Conservation (phyloP, 2,888 invertebrate genomes). For the Ichneumoninae sp. region DNA sequence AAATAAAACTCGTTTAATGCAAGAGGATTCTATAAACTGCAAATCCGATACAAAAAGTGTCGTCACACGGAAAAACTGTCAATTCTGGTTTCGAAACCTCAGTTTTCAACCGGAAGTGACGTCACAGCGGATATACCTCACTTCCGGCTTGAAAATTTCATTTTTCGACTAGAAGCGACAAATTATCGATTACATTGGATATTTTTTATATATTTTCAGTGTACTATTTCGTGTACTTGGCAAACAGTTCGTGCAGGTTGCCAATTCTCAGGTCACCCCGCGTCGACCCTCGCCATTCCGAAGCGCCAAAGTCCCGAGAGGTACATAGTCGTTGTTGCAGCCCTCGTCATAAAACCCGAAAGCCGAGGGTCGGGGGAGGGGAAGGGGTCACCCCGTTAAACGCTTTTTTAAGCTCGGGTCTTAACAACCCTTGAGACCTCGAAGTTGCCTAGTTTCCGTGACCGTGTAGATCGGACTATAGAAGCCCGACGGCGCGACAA, state of each 20-base stretch:
- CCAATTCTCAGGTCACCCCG: slow-evolving; percentile 51
- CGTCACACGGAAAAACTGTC: background rate
- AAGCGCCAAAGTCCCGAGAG: slow-evolving; percentile 49
- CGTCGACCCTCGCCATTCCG: slow-evolving; percentile 39
- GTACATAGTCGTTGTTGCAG: slow-evolving; percentile 39
- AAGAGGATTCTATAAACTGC: background rate
- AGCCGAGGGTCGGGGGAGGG: slow-evolving; percentile 1
- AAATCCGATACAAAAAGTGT: background rate
- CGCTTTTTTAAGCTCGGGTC: slow-evolving; percentile 75
- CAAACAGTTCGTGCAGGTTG: slow-evolving; percentile 47
- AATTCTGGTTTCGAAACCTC: background rate
- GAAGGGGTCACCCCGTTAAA: slow-evolving; percentile 80
- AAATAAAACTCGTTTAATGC: background rate
- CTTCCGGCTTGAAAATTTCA: no score
- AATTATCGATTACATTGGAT: no score
- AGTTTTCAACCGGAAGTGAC: background rate
- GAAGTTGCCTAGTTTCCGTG: slow-evolving; percentile 60
- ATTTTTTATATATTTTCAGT: background rate
- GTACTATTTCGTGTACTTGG: slow-evolving; percentile 9
- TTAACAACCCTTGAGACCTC: slow-evolving; percentile 82
- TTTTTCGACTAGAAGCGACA: no score
- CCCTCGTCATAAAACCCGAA: slow-evolving; percentile 63
- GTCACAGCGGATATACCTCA: no score
- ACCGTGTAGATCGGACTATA: slow-evolving; percentile 42
- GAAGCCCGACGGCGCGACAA: slow-evolving; percentile 64